Percentiles rank a stretch among this genome's conserved stretches.
Conservation (phyloP, 2,888 invertebrate species). For the Pogonocherus hispidulus region DNA sequence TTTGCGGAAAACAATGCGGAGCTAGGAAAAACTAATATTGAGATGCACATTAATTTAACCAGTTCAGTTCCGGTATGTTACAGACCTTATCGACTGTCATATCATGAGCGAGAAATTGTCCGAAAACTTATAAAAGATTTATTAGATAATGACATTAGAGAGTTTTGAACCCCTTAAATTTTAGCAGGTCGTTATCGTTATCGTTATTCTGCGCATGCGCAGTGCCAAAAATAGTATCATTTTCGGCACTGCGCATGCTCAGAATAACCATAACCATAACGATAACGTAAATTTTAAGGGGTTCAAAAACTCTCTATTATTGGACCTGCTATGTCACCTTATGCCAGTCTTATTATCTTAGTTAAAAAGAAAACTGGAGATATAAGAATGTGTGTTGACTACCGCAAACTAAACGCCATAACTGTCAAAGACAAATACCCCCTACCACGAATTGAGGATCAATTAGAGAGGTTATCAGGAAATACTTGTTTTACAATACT, state of each 20-base stretch:
- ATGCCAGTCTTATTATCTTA: not conserved
- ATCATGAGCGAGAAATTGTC: slow-evolving; percentile 4
- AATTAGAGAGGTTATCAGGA: slow-evolving; percentile 20
- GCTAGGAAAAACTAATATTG: slow-evolving; percentile 13
- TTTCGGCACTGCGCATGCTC: too few relatives aligned
- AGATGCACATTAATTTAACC: slow-evolving; percentile 14
- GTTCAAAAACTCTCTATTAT: too few relatives aligned
- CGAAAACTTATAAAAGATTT: not conserved
- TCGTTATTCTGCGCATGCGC: too few relatives aligned
- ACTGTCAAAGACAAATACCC: slow-evolving; percentile 12
- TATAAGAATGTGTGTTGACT: not conserved
- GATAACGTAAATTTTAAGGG: too few relatives aligned
- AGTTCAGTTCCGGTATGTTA: slow-evolving; percentile 9
- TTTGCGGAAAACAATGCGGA: not conserved
- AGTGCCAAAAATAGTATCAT: too few relatives aligned
- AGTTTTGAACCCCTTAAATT: too few relatives aligned
- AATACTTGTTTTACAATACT: slow-evolving; percentile 1
- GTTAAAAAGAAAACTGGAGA: slow-evolving; percentile 10
- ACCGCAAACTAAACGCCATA: not conserved
- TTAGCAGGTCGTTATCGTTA: too few relatives aligned
- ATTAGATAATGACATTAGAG: not conserved
- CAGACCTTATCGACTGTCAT: slow-evolving; percentile 14
- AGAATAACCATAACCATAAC: too few relatives aligned
- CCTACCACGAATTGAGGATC: slow-evolving; percentile 20
- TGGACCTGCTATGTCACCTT: slow-evolving; percentile 5